Conservation (phyloP, 2,888 invertebrate genomes). For the Acleris sparsana region DNA sequence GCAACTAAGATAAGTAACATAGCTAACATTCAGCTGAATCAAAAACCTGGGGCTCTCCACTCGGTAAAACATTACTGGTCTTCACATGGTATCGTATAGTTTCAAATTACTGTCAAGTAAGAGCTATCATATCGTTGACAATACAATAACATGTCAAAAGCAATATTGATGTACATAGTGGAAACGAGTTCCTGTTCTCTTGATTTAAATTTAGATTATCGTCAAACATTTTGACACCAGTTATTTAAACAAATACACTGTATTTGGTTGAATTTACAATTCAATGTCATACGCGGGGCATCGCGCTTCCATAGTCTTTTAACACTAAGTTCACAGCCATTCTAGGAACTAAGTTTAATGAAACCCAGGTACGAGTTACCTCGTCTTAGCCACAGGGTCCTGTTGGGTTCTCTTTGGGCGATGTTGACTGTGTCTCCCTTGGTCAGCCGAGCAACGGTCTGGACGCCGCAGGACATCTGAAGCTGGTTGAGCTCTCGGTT, state of each 20-base stretch:
- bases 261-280: constrained; percentile 11
- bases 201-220: too few species aligned
- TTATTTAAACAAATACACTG: too few species aligned
- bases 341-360: constrained; percentile 74
- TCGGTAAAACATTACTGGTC: too few species aligned
- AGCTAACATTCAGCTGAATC: background rate
- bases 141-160: too few species aligned
- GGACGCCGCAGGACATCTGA: constrained; percentile 70
- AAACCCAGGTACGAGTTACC: constrained; percentile 74
- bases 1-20: constrained; percentile 39
- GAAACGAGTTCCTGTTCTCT: too few species aligned
- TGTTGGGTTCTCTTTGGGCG: constrained; percentile 68
- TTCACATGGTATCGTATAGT: too few species aligned
- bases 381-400: constrained; percentile 65
- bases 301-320: constrained; percentile 16
- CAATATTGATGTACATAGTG: too few species aligned
- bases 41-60: background rate
- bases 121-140: too few species aligned
- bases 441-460: constrained; percentile 64
- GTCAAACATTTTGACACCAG: too few species aligned
- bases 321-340: constrained; percentile 58
- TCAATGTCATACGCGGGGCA: constrained; percentile 35
- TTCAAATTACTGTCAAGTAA: too few species aligned
- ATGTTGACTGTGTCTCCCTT: constrained; percentile 66
- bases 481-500: constrained; percentile 47